phyloP scores from a whole-genome alignment of 2,888 invertebrate species.

The Pycnomerus fuliginosus region DNA sequence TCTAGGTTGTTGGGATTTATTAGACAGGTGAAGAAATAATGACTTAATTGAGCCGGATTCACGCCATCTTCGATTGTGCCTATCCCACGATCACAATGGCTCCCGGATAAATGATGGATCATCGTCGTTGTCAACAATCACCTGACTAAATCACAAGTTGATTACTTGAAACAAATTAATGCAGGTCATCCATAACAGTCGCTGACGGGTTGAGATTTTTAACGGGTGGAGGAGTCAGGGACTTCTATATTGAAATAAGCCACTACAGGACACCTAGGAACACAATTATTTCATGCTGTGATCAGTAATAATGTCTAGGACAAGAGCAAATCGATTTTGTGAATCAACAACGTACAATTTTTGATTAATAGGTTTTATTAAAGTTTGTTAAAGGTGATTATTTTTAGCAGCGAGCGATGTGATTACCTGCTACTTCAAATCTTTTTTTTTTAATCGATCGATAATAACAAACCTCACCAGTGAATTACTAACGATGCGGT shows the following conservation, averaged over 20 bases:
- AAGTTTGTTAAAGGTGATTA: too few relatives aligned
- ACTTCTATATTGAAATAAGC: too few relatives aligned
- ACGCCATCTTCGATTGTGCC: slow-evolving; percentile 9
- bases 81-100: background rate
- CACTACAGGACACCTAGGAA: slow-evolving; percentile 21
- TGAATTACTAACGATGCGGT: too few relatives aligned
- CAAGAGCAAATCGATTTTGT: slow-evolving; percentile 23
- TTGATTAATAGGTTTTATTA: too few relatives aligned
- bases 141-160: slow-evolving; percentile 18
- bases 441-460: too few relatives aligned
- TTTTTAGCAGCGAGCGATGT: too few relatives aligned
- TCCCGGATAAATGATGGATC: slow-evolving; percentile 9
- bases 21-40: slow-evolving; percentile 44
- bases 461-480: too few relatives aligned
- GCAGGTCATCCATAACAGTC: slow-evolving; percentile 13
- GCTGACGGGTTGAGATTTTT: too few relatives aligned
- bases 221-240: too few relatives aligned
- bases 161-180: slow-evolving; percentile 22
- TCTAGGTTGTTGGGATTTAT: slow-evolving; percentile 33
- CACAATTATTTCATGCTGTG: slow-evolving; percentile 23
- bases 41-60: slow-evolving; percentile 35
- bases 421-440: too few relatives aligned
- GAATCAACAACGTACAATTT: too few relatives aligned
- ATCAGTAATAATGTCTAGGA: slow-evolving; percentile 23
- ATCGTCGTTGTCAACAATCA: slow-evolving; percentile 13